Base-by-base conservation (phyloP, 1,140 invertebrate genomes). In the Calliphora vicina region DNA sequence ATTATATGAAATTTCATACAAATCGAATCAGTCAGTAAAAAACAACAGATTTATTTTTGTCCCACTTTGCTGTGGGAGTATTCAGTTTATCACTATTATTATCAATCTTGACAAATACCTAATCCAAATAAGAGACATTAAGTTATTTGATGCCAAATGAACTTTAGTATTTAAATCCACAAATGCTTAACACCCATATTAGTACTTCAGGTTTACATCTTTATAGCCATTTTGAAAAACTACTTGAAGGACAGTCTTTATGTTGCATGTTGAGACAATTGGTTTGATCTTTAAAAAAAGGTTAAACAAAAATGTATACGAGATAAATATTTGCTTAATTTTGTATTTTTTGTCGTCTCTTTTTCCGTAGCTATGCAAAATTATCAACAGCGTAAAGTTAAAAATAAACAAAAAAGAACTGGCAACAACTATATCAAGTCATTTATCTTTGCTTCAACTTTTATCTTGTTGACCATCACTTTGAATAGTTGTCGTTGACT, bases 381-480 rank as follows among this genome's bases (percentile, higher is more conserved):
- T 6, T 8, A 35, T 35, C 73, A 76, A 10, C 73, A 76, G 29
- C 73, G n/a, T 17, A 5, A 42, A 50, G 17, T 15, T 15, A 67
- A 29, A 80, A 43, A n/a, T n/a, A 45, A 45, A 45, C 15, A 13
- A 50, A 57, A 57, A 57, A 74, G 17, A 74, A n/a, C 72, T 17
- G 27, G 2, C 73, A 57, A 57, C 50, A 17, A 76, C 29, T 76
- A 20, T 76, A 35, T 76, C 73, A 76, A 76, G 35, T 76, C 73
- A 76, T 76, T 76, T 76, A 76, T 76, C 73, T 76, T 76, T 29
- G 27, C 13, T 76, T 42, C 73, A 35, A 76, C 73, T 76, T 42
- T 35, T 76, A 76, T 76, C 73, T 76, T 76, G 73, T 76, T 76
- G 29, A 76, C 73, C 73, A 76, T 76, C 73, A 76, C 29, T 76